Percentiles rank a stretch among this genome's conserved stretches.
Conservation (phyloP, 1,140 invertebrate species). For the Lordiphosa stackelbergi region DNA sequence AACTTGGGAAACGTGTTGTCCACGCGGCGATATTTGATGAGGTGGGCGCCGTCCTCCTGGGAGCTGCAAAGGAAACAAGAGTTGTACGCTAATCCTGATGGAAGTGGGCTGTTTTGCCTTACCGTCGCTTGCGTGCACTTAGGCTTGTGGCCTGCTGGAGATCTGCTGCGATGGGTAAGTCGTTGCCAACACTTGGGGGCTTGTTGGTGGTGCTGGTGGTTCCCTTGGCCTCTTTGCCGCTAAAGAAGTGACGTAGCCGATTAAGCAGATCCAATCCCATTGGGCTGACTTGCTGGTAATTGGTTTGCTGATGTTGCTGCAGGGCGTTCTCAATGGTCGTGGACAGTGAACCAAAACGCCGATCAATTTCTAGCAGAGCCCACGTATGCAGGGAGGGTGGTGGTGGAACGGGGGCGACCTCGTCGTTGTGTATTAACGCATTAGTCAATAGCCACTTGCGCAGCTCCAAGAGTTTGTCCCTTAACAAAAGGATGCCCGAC, state of each 20-base stretch:
- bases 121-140: neutral
- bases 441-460: too few relatives aligned
- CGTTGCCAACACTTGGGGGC: neutral
- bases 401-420: too few relatives aligned
- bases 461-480: too few relatives aligned
- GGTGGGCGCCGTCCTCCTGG: neutral
- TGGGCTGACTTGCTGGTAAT: conserved; percentile 10
- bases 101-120: too few relatives aligned
- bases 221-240: conserved; percentile 27
- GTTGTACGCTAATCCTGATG: neutral
- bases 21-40: conserved; percentile 66
- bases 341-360: too few relatives aligned
- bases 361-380: too few relatives aligned
- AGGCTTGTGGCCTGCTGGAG: neutral
- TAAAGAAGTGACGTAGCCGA: conserved; percentile 36
- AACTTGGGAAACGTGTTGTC: conserved; percentile 66
- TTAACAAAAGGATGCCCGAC: too few relatives aligned
- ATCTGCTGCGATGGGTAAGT: neutral
- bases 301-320: too few relatives aligned
- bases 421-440: too few relatives aligned
- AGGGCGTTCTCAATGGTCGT: too few relatives aligned
- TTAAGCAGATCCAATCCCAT: conserved; percentile 55
- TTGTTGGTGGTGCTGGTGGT: too few relatives aligned
- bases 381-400: too few relatives aligned
- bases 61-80: neutral